Base-by-base conservation (phyloP, 1,140 invertebrate genomes). In the Zaprionus tsacasi region DNA sequence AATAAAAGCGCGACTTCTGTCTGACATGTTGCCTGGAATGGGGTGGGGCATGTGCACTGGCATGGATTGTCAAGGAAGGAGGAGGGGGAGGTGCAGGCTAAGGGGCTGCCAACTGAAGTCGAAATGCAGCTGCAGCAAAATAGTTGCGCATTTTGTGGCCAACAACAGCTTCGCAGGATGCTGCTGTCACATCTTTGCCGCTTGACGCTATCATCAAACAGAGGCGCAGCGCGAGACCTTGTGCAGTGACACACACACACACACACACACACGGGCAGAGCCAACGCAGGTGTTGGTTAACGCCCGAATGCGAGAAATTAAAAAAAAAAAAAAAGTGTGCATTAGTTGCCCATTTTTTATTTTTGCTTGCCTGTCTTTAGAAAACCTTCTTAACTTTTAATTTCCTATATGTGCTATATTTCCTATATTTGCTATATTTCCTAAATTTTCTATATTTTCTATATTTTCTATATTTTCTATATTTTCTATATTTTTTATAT, bases 1-100 rank as follows among this genome's bases (percentile, higher is more conserved):
- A 85, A 89, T 89, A 89, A 79, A 81, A 80, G 71, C 72, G 64
- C 81, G 76, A 73, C 75, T 87, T 81, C 71, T 78, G 73, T 81
- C 81, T 85, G 85, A 72, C 56, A 71, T 71, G 81, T 64, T 64
- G 65, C 58, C 56, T 40, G 15, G 27, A 6, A 35, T 15, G 55
- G 54, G 33, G 43, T 1, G 55, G 54, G 33, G 36, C n/a, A 64
- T 17, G 15, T 43, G 40, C 40, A 43, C 40, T 15, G 40, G 57
- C 6, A 17, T 38, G 30, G 13, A 15, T n/a, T 27, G 57, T 21
- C 52, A 66, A 48, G 10, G 21, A 21, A 50, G 10, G 13, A 27
- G 48, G 4, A n/a, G 50, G 10, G 6, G 27, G 27, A 30, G 6
- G 0, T 17, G 13, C 12, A 6, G 7, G 40, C n/a, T n/a, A 21